Percentiles rank a stretch among this genome's conserved stretches.
phyloP scores from a whole-genome alignment of 2,113 vertebrate species.

The Stegastes partitus region DNA sequence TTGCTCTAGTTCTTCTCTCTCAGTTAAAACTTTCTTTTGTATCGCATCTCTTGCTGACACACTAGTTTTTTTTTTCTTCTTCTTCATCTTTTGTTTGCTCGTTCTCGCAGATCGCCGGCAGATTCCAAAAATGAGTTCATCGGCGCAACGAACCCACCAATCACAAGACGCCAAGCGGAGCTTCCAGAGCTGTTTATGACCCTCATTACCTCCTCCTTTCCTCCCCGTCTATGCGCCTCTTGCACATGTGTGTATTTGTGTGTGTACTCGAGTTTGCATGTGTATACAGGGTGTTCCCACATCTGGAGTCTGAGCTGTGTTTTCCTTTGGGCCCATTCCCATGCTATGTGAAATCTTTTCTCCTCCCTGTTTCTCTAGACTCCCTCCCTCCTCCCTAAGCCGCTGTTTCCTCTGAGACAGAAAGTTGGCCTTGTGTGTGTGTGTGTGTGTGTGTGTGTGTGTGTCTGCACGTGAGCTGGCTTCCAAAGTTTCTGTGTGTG shows the following conservation, averaged over 20 bases:
- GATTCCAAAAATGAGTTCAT: conserved; percentile 62
- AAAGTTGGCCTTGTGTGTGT: conserved; percentile 49
- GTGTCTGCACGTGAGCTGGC: conserved; percentile 59
- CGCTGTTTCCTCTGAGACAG: conserved; percentile 72
- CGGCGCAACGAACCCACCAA: conserved; percentile 67
- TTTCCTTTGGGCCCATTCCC: conserved; percentile 79
- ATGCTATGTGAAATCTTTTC: conserved; percentile 68
- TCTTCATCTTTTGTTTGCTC: conserved; percentile 22
- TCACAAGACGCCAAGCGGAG: conserved; percentile 75
- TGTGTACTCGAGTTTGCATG: conserved; percentile 38
- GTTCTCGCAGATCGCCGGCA: conserved; percentile 27
- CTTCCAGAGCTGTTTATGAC: conserved; percentile 60
- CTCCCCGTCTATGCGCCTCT: conserved; percentile 37
- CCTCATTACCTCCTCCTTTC: conserved; percentile 65
- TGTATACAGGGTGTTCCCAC: conserved; percentile 76
- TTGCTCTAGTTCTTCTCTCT: conserved; percentile 4
- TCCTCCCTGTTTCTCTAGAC: conserved; percentile 46
- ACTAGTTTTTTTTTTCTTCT: conserved; percentile 14
- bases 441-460: conserved; percentile 11
- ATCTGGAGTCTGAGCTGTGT: conserved; percentile 81
- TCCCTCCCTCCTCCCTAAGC: conserved; percentile 56
- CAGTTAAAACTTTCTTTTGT: neutral
- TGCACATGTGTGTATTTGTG: conserved; percentile 43
- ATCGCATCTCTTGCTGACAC: neutral
- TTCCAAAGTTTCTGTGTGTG: conserved; percentile 24